Percentiles rank a stretch among this genome's conserved stretches.
phyloP scores from a whole-genome alignment of 2,888 invertebrate species.

The Dicycla oo region DNA sequence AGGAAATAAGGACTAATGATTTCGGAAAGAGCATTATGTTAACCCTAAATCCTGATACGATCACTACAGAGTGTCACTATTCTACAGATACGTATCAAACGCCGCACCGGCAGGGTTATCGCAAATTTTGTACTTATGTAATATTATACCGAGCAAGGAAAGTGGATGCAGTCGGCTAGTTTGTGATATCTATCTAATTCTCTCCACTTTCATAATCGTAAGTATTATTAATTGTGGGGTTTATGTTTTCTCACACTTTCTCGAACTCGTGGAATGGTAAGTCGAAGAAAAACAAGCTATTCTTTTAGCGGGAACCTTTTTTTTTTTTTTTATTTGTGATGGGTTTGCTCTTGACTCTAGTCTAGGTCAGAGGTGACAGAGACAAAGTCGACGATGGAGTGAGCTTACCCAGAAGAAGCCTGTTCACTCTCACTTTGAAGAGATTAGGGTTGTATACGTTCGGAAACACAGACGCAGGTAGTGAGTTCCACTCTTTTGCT shows the following conservation, averaged over 20 bases:
- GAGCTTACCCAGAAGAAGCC: no score
- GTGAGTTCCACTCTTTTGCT: no score
- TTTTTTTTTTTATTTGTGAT: no score
- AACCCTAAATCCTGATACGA: constrained; percentile 36
- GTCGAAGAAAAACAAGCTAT: not conserved
- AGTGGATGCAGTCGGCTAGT: constrained; percentile 15
- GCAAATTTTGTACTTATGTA: constrained; percentile 26
- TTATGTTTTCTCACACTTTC: constrained; percentile 29
- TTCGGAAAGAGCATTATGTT: not conserved
- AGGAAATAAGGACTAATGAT: not conserved
- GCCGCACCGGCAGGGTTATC: constrained; percentile 50
- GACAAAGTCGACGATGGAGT: no score
- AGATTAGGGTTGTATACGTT: no score
- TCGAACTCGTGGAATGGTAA: no score
- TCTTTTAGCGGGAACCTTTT: not conserved
- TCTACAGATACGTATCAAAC: constrained; percentile 37
- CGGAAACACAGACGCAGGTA: no score
- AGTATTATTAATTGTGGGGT: constrained; percentile 40
- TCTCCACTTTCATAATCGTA: constrained; percentile 43
- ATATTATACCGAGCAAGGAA: constrained; percentile 34
- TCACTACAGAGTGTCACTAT: constrained; percentile 41
- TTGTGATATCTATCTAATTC: constrained; percentile 29
- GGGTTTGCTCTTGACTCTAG: no score
- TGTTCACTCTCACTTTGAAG: no score
- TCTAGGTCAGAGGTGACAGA: no score